Base-by-base conservation (phyloP, 2,797 vertebrate species). In the Lithobates sylvaticus region DNA sequence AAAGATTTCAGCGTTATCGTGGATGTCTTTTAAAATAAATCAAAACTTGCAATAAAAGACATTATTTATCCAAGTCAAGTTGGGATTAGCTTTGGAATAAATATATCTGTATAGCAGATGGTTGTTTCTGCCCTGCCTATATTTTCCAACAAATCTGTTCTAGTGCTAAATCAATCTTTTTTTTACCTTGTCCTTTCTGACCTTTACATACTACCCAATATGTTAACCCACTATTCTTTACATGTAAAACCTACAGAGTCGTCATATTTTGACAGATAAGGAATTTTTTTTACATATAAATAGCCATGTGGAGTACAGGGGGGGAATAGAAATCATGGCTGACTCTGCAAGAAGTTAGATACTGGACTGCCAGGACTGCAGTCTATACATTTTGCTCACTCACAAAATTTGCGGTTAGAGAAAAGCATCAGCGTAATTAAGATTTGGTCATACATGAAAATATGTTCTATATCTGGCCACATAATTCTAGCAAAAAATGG, bases 11-110 rank as follows among this genome's bases (percentile, higher is more conserved):
- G 12, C n/a, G 21, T 77, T 64, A 77, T 64, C 32, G 58, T 32
- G 7, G 32, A 77, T 42, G 76, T 34, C 76, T 42, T 42, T 29
- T n/a, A 78, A 78, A 67, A 68, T 78, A 44, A 76, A 65, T 26
- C 61, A 68, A 34, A 67, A 68, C 34, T 18, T 42, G 72, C 12
- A 47, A 50, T 26, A 7, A 44, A n/a, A 50, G 13, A 13, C 36
- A 73, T 44, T 26, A 36, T 65, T 78, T 65, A 78, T 78, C 34
- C 61, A 23, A 27, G 21, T 39, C 70, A 9, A n/a, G 34, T 26
- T 27, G 15, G 27, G 65, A 26, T 78, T 68, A n/a, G 65, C 16
- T 50, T 27, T 69, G 44, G 39, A 21, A 68, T 50, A 69, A 12
- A 36, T 70, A 70, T 68, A 26, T 67, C 65, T 34, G 2, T 42